Conservation (phyloP, 2,113 vertebrate genomes). For the Promerops cafer region DNA sequence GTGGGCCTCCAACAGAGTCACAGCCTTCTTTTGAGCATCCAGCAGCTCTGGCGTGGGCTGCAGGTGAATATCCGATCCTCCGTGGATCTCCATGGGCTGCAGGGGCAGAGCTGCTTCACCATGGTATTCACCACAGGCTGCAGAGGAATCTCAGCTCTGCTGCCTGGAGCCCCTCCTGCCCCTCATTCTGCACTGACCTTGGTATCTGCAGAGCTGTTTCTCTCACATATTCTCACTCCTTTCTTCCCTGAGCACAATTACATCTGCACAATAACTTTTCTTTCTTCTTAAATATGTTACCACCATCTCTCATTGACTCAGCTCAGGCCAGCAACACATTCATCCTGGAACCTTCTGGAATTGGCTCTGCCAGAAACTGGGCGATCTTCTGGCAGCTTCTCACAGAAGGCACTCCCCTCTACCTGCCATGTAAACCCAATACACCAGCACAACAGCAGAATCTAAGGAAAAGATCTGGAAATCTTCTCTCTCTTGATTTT, state of each 20-base stretch:
- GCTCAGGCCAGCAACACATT: background rate
- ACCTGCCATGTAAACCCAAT: background rate
- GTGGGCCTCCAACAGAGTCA: accelerated
- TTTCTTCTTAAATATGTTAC: background rate
- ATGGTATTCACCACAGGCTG: accelerated
- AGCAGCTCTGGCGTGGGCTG: background rate
- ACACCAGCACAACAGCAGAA: background rate
- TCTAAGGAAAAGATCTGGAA: background rate
- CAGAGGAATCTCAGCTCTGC: background rate
- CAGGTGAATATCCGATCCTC: background rate
- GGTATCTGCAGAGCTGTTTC: background rate
- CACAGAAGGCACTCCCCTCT: accelerated
- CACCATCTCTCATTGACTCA: background rate
- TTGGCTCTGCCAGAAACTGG: background rate
- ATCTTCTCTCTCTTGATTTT: background rate
- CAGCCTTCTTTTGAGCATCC: background rate
- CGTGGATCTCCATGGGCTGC: background rate
- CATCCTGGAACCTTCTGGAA: background rate
- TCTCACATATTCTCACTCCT: background rate
- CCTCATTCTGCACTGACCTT: background rate
- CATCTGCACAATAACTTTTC: background rate
- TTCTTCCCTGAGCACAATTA: background rate
- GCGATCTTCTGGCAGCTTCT: background rate
- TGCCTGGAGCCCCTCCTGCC: background rate
- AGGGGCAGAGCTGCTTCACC: background rate